phyloP scores from a whole-genome alignment of 1,140 invertebrate species.

The Parapsyche elsis region DNA sequence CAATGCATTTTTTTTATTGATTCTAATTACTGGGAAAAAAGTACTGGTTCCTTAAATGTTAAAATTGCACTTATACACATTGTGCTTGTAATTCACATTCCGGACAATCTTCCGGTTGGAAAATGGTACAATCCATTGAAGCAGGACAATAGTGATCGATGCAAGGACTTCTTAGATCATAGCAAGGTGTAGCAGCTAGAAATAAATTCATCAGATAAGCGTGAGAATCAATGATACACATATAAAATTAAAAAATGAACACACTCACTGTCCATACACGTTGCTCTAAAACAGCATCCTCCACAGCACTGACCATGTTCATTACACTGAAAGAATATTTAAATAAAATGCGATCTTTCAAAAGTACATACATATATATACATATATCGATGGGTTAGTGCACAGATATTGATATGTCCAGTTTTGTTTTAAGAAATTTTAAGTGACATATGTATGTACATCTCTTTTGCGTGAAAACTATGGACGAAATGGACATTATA shows the following conservation, averaged over 20 bases:
- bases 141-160: constrained; percentile 46
- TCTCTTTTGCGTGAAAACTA: neutral
- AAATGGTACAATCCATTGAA: constrained; percentile 41
- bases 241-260: constrained; percentile 10
- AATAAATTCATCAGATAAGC: neutral
- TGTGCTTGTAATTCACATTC: constrained; percentile 49
- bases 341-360: too few relatives aligned
- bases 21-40: neutral
- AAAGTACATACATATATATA: constrained; percentile 3
- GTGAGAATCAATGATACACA: neutral
- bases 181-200: constrained; percentile 48
- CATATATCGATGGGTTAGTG: neutral
- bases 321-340: constrained; percentile 45
- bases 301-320: constrained; percentile 51
- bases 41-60: too few relatives aligned
- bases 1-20: too few relatives aligned
- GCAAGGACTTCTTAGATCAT: constrained; percentile 39
- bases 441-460: too few relatives aligned
- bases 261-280: constrained; percentile 51
- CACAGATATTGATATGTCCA: too few relatives aligned
- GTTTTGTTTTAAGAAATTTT: too few relatives aligned
- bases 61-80: constrained; percentile 41
- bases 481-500: too few relatives aligned
- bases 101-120: constrained; percentile 48
- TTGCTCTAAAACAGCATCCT: constrained; percentile 47